phyloP scores from a whole-genome alignment of 2,888 invertebrate species.

The Zaprionus lineosus region DNA sequence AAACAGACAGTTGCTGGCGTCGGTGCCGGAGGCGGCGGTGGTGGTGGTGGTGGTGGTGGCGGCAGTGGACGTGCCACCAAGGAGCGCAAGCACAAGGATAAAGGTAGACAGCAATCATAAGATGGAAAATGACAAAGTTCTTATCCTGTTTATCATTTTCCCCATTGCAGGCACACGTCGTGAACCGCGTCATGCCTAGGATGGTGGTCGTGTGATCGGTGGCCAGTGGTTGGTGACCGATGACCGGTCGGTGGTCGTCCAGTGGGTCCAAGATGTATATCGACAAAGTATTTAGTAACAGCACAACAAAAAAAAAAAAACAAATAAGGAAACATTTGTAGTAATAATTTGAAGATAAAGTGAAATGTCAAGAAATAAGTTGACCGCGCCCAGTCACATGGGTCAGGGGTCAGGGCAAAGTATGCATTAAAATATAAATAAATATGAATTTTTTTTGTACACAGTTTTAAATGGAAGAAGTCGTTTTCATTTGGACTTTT shows the following conservation, averaged over 20 bases:
- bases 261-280: slow-evolving; percentile 11
- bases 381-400: slow-evolving; percentile 1
- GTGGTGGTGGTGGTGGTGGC: slow-evolving; percentile 87
- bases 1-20: slow-evolving; percentile 86
- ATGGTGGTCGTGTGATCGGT: not conserved
- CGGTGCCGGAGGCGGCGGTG: slow-evolving; percentile 84
- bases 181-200: slow-evolving; percentile 35
- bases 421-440: slow-evolving; percentile 20
- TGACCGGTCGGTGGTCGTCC: too few relatives aligned
- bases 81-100: slow-evolving; percentile 83
- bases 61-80: slow-evolving; percentile 87
- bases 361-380: too few relatives aligned
- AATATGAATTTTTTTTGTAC: slow-evolving; percentile 4
- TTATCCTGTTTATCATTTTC: not conserved
- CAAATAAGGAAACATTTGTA: slow-evolving; percentile 28
- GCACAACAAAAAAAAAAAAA: too few relatives aligned
- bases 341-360: slow-evolving; percentile 32
- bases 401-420: slow-evolving; percentile 6
- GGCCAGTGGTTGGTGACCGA: too few relatives aligned
- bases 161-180: slow-evolving; percentile 50
- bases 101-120: slow-evolving; percentile 82
- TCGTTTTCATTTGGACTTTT: slow-evolving; percentile 17
- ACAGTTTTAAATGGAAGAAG: not conserved
- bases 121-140: not conserved
- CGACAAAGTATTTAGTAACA: slow-evolving; percentile 37